Evolutionary conservation across 1,140 invertebrate species (phyloP).

Genomic region (Periplaneta americana): DNA sequence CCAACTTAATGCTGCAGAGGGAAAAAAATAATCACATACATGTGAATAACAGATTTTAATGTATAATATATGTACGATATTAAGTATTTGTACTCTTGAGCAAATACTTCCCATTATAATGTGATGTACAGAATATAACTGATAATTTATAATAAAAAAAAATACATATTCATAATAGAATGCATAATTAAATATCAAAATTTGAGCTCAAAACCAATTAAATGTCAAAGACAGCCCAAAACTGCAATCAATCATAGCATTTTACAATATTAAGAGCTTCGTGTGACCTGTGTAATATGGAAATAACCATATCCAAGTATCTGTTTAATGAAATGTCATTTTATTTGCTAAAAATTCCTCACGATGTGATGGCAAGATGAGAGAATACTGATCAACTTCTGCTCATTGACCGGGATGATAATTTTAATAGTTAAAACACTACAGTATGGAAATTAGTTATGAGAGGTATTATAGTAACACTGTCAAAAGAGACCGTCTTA

Average conservation of each 20-base stretch:
- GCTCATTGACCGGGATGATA: not conserved
- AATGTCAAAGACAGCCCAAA: not conserved
- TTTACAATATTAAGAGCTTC: not conserved
- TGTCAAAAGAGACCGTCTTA: no score
- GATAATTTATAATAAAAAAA: not conserved
- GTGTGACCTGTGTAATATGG: not conserved
- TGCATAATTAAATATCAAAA: not conserved
- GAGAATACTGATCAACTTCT: slow-evolving; percentile 12
- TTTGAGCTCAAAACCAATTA: not conserved
- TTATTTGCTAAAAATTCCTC: not conserved
- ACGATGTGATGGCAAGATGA: slow-evolving; percentile 15
- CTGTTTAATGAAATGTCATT: not conserved
- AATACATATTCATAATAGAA: not conserved
- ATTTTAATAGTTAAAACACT: not conserved
- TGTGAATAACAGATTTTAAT: not conserved
- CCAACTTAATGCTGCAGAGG: not conserved
- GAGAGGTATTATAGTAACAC: not conserved
- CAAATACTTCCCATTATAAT: slow-evolving; percentile 11
- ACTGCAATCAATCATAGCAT: not conserved
- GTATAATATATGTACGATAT: not conserved
- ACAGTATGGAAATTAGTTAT: not conserved
- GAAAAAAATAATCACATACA: not conserved
- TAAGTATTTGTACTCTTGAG: slow-evolving; percentile 17
- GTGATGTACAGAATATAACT: not conserved
- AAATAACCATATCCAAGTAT: not conserved